Percentiles rank a stretch among this genome's conserved stretches.
phyloP scores from a whole-genome alignment of 2,797 vertebrate species.

The Benthosema pterotum region DNA sequence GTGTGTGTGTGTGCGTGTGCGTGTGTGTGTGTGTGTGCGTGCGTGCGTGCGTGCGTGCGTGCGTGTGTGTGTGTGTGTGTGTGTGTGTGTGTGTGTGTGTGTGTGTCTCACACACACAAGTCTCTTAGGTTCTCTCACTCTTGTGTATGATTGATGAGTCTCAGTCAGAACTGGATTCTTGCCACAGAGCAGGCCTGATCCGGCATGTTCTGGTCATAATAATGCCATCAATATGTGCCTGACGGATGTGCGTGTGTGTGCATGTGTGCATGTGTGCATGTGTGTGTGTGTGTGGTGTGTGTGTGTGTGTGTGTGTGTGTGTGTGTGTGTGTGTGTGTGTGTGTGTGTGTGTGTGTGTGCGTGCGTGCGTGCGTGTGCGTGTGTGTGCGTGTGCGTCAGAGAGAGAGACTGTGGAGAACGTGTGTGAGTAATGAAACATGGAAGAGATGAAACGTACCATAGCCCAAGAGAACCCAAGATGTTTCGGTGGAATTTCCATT shows the following conservation, averaged over 20 bases:
- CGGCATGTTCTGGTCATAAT: conserved; percentile 77
- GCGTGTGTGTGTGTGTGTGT: conserved; percentile 21
- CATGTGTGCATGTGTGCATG: conserved; percentile 13
- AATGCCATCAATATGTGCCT: conserved; percentile 75
- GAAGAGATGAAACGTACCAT: conserved; percentile 50
- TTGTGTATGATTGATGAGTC: conserved; percentile 73
- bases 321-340: conserved; percentile 25
- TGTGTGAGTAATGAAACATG: conserved; percentile 46
- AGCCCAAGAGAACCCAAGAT: conserved; percentile 46
- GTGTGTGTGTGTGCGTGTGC: conserved; percentile 18
- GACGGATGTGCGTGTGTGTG: conserved; percentile 19
- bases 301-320: conserved; percentile 22
- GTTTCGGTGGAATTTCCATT: conserved; percentile 56
- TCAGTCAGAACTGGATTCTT: conserved; percentile 63
- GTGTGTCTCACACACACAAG: not conserved
- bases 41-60: conserved; percentile 26
- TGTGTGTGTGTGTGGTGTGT: not conserved
- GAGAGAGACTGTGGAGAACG: not conserved
- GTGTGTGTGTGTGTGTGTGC: conserved; percentile 13
- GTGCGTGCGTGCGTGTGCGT: not conserved
- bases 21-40: conserved; percentile 24
- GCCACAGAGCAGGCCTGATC: conserved; percentile 67
- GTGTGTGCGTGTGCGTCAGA: conserved; percentile 19
- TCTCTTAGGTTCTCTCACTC: conserved; percentile 42
- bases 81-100: conserved; percentile 16